A percentile compares a stretch with the other conserved stretches of the same genome.
These are phyloP conservation scores for Oryzias celebensis DNA, from an alignment of 2,113 vertebrate genomes.

Conservation along the genomic window DNA sequence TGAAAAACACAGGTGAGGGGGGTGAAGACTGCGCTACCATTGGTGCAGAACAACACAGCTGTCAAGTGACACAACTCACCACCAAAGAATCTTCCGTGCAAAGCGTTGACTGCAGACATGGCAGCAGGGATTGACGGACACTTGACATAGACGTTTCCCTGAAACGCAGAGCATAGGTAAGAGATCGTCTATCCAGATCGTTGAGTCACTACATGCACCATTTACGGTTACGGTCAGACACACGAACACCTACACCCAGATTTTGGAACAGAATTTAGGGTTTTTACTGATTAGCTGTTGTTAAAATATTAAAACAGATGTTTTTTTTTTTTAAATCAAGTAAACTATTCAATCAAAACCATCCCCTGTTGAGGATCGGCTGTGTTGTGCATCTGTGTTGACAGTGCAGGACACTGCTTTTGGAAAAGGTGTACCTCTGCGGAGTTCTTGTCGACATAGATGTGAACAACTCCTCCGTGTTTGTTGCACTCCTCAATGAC, in stretches of 20 bases:
- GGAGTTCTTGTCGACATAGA: conserved; percentile 97
- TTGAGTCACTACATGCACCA: neutral
- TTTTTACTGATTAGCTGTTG: too few species aligned
- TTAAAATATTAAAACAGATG: too few species aligned
- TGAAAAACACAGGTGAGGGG: conserved; percentile 54
- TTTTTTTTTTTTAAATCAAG: too few species aligned
- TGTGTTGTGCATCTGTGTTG: too few species aligned
- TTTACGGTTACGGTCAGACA: too few species aligned
- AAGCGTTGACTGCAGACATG: conserved; percentile 89
- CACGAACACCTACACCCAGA: too few species aligned
- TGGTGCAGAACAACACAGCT: neutral
- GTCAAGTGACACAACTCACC: conserved; percentile 72
- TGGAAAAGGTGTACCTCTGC: conserved; percentile 80
- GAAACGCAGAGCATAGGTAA: conserved; percentile 10
- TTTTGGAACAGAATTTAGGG: too few species aligned
- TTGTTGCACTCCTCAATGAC: conserved; percentile 98
- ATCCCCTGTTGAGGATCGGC: neutral
- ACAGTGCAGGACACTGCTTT: too few species aligned
- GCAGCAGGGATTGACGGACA: conserved; percentile 95
- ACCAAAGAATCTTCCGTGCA: conserved; percentile 95
- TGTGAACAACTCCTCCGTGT: conserved; percentile 94
- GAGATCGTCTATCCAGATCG: neutral
- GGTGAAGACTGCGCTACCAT: conserved; percentile 10
- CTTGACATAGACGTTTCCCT: conserved; percentile 98
- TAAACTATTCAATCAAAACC: neutral